Percentiles rank a stretch among this genome's conserved stretches.
Evolutionary conservation across 2,888 invertebrate species (phyloP).

Genomic region (Meliscaeva auricollis): DNA sequence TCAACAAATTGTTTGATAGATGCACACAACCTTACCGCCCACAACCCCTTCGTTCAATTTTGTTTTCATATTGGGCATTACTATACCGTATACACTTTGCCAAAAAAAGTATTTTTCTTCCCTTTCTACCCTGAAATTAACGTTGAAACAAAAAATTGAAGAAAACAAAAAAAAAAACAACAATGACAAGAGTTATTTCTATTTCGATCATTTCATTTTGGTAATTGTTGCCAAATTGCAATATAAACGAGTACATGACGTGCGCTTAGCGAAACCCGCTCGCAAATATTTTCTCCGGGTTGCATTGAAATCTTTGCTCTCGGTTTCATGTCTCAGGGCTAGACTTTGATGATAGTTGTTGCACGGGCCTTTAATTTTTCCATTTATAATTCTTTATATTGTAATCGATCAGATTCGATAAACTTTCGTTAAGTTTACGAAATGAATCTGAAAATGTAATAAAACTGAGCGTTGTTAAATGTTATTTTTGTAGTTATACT

Average conservation of each 20-base stretch:
- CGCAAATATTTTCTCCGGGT: constrained; percentile 20
- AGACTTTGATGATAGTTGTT: not conserved
- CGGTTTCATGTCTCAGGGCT: not conserved
- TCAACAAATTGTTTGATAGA: constrained; percentile 27
- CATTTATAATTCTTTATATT: not conserved
- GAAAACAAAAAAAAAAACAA: constrained; percentile 2
- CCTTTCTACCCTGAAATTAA: constrained; percentile 27
- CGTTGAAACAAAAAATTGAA: constrained; percentile 4
- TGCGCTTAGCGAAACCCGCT: constrained; percentile 58
- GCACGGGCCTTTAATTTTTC: not conserved
- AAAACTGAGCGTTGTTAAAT: too few species aligned
- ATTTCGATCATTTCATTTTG: constrained; percentile 54
- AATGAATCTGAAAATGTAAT: too few species aligned
- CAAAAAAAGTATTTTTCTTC: constrained; percentile 46
- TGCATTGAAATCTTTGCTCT: not conserved
- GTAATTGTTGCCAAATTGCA: constrained; percentile 72
- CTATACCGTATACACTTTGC: constrained; percentile 9
- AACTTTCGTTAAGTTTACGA: too few species aligned
- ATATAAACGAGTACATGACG: constrained; percentile 58
- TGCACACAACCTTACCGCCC: not conserved
- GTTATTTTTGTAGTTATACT: too few species aligned
- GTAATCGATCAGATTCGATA: too few species aligned
- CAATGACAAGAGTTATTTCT: constrained; percentile 57
- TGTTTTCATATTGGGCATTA: constrained; percentile 48
- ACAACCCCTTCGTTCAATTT: not conserved